Percentiles rank a stretch among this genome's conserved stretches.
Evolutionary conservation across 2,797 vertebrate species (phyloP).

Genomic region (Uromys caudimaculatus): DNA sequence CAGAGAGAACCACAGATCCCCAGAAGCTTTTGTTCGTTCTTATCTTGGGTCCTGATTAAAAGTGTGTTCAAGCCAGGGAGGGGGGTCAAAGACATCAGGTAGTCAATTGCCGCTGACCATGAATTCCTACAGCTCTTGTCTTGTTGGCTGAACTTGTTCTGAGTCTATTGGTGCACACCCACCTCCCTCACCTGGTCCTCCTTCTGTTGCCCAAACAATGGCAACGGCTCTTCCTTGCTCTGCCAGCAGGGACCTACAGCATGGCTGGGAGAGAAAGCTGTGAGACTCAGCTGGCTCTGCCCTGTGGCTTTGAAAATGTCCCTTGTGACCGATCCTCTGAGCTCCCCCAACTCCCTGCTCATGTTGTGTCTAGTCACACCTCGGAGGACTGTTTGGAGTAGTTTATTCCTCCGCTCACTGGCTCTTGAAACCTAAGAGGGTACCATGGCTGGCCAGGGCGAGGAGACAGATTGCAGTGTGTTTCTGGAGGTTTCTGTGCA

Average conservation of each 20-base stretch:
- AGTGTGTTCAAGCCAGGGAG: neutral
- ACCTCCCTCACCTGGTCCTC: neutral
- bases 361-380: neutral
- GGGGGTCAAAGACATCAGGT: neutral
- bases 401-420: neutral
- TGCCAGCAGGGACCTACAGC: neutral
- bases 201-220: neutral
- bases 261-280: neutral
- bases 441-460: neutral
- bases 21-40: conserved; percentile 21
- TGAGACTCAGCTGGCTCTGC: neutral
- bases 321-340: conserved; percentile 16
- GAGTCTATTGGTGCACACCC: neutral
- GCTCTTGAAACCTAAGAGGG: neutral
- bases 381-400: conserved; percentile 17
- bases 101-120: neutral
- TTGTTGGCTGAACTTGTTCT: neutral
- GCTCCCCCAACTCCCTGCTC: neutral
- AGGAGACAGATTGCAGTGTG: neutral
- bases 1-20: neutral
- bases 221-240: neutral
- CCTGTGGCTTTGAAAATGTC: conserved; percentile 44
- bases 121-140: conserved; percentile 4
- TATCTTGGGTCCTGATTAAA: neutral
- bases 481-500: neutral